These are phyloP conservation scores for Nothobranchius kuhntae DNA, from an alignment of 2,113 vertebrate species.

Conservation along the genomic window DNA sequence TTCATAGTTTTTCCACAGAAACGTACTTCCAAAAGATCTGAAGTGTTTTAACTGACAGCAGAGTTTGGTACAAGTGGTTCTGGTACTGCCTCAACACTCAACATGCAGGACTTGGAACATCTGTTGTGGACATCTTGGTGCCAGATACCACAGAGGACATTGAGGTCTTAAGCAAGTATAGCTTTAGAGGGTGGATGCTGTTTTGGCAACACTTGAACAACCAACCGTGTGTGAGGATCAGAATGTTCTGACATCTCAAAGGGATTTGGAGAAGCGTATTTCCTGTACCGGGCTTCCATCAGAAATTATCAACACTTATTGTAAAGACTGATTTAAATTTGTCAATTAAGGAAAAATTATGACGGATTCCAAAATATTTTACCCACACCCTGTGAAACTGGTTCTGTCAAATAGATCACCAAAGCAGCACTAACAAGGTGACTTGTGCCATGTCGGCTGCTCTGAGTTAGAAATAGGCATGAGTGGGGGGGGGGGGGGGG, in stretches of 20 bases:
- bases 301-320: too few relatives aligned
- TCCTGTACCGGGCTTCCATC: too few relatives aligned
- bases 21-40: too few relatives aligned
- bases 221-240: background rate
- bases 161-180: slow-evolving; percentile 5
- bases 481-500: slow-evolving; percentile 16
- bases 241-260: background rate
- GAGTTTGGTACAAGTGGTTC: background rate
- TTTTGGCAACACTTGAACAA: slow-evolving; percentile 3
- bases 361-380: too few relatives aligned
- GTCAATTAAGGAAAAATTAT: background rate
- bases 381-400: too few relatives aligned
- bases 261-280: background rate
- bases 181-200: background rate
- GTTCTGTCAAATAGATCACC: too few relatives aligned
- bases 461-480: slow-evolving; percentile 21
- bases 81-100: background rate
- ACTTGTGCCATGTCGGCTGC: slow-evolving; percentile 5
- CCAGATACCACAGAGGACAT: slow-evolving; percentile 8
- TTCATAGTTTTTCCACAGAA: too few relatives aligned
- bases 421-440: slow-evolving; percentile 1
- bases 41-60: background rate
- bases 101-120: slow-evolving; percentile 12
- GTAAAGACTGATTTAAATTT: too few relatives aligned
- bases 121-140: background rate